Percentiles rank a stretch among this genome's conserved stretches.
These are phyloP conservation scores for Pachyrhynchus sulphureomaculatus DNA, from an alignment of 1,140 invertebrate genomes.

Conservation along the genomic window DNA sequence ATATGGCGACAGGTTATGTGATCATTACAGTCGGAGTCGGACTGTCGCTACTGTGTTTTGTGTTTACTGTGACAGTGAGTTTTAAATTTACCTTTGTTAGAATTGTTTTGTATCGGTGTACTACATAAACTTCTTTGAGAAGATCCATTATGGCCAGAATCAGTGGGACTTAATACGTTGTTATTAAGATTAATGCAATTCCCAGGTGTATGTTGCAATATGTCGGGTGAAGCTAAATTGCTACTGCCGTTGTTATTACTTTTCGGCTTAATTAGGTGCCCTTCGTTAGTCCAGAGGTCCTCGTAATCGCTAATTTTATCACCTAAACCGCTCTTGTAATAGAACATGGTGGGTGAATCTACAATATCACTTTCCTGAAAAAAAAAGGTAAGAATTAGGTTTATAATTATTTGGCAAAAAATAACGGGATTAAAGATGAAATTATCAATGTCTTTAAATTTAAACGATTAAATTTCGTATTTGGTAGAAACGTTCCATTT, in stretches of 20 bases:
- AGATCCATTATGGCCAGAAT: slow-evolving; percentile 42
- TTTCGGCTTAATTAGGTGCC: slow-evolving; percentile 49
- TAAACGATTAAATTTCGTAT: too few species aligned
- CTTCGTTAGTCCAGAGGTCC: slow-evolving; percentile 84
- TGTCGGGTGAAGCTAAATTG: slow-evolving; percentile 45
- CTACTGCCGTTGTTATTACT: slow-evolving; percentile 22
- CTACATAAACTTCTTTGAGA: slow-evolving; percentile 41
- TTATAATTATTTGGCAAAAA: too few species aligned
- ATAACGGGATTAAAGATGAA: too few species aligned
- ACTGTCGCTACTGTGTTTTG: too few species aligned
- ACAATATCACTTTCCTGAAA: slow-evolving; percentile 77
- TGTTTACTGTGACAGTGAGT: too few species aligned
- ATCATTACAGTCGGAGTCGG: too few species aligned
- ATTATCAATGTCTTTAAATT: too few species aligned
- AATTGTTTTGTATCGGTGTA: slow-evolving; percentile 39
- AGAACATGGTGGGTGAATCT: slow-evolving; percentile 72
- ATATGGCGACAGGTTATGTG: too few species aligned
- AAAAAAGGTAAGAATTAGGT: too few species aligned
- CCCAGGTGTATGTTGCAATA: slow-evolving; percentile 46
- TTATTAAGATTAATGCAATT: slow-evolving; percentile 55
- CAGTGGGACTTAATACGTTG: slow-evolving; percentile 58
- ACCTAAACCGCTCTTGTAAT: slow-evolving; percentile 81
- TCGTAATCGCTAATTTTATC: slow-evolving; percentile 95
- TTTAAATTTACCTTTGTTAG: slow-evolving; percentile 20
- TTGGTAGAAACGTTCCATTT: too few species aligned